Evolutionary conservation across 2,888 invertebrate genomes (phyloP).

Genomic region (Cybosia mesomella): DNA sequence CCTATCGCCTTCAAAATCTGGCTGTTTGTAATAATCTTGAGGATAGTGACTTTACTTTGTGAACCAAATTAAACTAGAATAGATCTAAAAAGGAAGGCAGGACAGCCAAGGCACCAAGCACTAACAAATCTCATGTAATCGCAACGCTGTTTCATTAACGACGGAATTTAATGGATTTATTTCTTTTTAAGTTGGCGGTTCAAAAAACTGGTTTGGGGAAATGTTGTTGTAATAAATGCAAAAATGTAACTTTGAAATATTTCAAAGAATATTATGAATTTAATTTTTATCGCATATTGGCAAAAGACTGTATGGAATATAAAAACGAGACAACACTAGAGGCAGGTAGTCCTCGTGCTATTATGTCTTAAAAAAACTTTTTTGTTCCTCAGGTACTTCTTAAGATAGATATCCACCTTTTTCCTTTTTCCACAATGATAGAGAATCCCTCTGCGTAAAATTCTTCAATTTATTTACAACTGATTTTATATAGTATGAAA

Average conservation of each 20-base stretch:
- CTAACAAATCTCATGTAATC: neutral
- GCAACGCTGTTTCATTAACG: neutral
- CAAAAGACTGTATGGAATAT: neutral
- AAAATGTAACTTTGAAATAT: neutral
- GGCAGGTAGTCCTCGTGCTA: slow-evolving; percentile 5
- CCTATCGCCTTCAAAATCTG: too few relatives aligned
- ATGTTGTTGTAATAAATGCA: neutral
- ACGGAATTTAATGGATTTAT: neutral
- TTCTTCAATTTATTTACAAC: slow-evolving; percentile 27
- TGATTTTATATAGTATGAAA: slow-evolving; percentile 8
- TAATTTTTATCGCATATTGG: neutral
- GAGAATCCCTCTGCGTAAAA: slow-evolving; percentile 29
- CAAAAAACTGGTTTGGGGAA: neutral
- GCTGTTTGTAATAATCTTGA: too few relatives aligned
- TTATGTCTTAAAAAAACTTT: slow-evolving; percentile 22
- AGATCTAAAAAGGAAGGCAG: neutral
- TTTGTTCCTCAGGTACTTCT: slow-evolving; percentile 45
- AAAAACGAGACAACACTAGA: neutral
- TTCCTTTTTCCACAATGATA: slow-evolving; percentile 12
- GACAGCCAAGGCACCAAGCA: neutral
- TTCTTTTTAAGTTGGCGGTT: neutral
- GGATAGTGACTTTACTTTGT: neutral
- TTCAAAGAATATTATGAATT: neutral
- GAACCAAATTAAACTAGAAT: too few relatives aligned
- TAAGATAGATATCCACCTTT: slow-evolving; percentile 20